Evolutionary conservation across 2,113 vertebrate species (phyloP), one percentile per base, ranked within the genome.

Genomic region (Toxotes chatareus): DNA sequence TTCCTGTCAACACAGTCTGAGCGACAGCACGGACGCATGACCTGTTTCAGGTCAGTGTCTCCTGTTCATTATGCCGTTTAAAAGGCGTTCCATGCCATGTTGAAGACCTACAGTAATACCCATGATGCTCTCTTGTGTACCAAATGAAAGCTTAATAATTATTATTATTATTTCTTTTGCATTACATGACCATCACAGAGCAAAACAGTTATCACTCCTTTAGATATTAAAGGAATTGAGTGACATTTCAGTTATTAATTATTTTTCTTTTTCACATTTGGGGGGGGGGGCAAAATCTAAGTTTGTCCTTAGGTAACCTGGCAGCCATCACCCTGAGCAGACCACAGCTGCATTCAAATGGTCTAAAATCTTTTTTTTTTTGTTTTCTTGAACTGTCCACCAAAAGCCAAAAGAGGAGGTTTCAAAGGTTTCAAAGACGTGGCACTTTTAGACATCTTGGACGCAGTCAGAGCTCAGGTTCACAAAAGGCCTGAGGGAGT

Each of bases 1-100:
- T 78, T 80, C 84, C 76, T 65, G 69, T 92, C 90, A 67, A 84
- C 89, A 75, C 34, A 88, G 80, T 79, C 84, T 27, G 40, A 64
- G 71, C 8, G 68, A 49, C n/a, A 3, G 5, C 64, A 53, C 56
- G 27, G 44, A 51, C 23, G 11, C 36, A 76, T 0, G 0, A 42
- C 21, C 21, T n/a, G 5, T 40, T 46, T 46, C 17, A 0, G 46
- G 34, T 62, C 36, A 47, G 40, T 64, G 36, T 59, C 44, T 56
- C 12, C 11, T 31, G 55, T 1, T 3, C 34, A 16, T 55, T 27
- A 14, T 2, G 32, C 56, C 13, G 32, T 9, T 36, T 3, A 46
- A 84, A 76, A n/a, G 36, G 1, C 27, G 36, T 1, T 23, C 13
- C 32, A 6, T 80, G 34, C 19, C 31, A 17, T 42, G 49, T 59